Conservation (phyloP, 2,113 vertebrate species). For the Indicator indicator region DNA sequence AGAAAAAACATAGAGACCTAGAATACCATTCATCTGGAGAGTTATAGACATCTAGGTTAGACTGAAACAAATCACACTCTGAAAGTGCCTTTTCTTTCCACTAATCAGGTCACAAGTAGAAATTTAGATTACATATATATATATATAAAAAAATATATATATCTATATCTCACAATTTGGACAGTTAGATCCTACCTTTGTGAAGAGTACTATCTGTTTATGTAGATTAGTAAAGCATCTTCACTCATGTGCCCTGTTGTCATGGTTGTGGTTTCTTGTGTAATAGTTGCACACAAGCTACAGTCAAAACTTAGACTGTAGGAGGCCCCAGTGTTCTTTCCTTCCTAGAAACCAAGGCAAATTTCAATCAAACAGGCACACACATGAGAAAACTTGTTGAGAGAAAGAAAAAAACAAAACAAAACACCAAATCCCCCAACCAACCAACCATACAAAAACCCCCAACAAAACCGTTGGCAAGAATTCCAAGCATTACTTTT, state of each 20-base stretch:
- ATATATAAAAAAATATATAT: neutral
- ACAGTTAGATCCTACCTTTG: neutral
- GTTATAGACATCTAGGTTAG: neutral
- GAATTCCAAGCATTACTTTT: neutral
- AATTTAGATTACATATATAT: neutral
- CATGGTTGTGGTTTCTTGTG: neutral
- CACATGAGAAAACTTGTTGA: neutral
- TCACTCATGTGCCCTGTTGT: neutral
- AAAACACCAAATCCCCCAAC: too few relatives aligned
- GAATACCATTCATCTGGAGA: neutral
- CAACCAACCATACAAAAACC: too few relatives aligned
- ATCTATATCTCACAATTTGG: neutral
- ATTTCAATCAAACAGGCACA: neutral
- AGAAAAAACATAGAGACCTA: neutral
- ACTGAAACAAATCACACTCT: neutral
- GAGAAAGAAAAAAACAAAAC: neutral
- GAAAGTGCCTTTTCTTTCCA: neutral
- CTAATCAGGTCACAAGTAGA: neutral
- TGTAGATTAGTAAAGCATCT: neutral
- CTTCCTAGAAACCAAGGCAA: neutral
- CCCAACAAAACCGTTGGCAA: neutral
- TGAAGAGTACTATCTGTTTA: neutral
- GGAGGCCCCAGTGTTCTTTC: constrained; percentile 54
- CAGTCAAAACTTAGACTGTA: constrained; percentile 39
- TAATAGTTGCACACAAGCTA: neutral